Percentiles rank a stretch among this genome's conserved stretches.
These are phyloP conservation scores for Trichonephila inaurata DNA, from an alignment of 1,140 invertebrate species.

Conservation along the genomic window DNA sequence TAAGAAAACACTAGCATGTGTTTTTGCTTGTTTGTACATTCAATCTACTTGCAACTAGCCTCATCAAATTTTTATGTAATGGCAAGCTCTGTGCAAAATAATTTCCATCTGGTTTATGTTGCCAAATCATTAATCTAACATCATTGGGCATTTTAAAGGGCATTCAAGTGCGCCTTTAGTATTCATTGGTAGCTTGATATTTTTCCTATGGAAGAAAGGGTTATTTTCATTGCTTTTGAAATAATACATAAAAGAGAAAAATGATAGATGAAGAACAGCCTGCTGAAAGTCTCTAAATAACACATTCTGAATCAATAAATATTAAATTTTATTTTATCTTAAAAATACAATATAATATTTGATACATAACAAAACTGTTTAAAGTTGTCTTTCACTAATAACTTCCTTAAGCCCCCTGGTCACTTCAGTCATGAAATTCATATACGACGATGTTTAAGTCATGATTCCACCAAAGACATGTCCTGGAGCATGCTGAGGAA, in stretches of 20 bases:
- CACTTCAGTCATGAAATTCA: no score
- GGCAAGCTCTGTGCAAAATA: not conserved
- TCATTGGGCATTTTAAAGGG: not conserved
- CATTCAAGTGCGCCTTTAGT: not conserved
- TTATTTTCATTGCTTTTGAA: not conserved
- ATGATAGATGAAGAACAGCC: not conserved
- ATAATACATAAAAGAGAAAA: not conserved
- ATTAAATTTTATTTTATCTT: no score
- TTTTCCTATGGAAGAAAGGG: not conserved
- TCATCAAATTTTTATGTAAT: not conserved
- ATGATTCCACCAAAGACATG: no score
- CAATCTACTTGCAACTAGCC: not conserved
- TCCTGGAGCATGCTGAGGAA: no score
- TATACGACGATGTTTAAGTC: no score
- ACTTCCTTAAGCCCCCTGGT: no score
- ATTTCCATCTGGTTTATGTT: not conserved
- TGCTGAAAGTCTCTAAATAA: no score
- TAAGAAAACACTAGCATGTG: no score
- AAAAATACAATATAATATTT: no score
- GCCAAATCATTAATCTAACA: not conserved
- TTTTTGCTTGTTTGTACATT: not conserved
- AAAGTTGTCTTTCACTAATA: no score
- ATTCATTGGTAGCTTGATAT: not conserved
- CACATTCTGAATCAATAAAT: no score
- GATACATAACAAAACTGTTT: no score